phyloP scores from a whole-genome alignment of 2,888 invertebrate genomes.

The Acleris literana region DNA sequence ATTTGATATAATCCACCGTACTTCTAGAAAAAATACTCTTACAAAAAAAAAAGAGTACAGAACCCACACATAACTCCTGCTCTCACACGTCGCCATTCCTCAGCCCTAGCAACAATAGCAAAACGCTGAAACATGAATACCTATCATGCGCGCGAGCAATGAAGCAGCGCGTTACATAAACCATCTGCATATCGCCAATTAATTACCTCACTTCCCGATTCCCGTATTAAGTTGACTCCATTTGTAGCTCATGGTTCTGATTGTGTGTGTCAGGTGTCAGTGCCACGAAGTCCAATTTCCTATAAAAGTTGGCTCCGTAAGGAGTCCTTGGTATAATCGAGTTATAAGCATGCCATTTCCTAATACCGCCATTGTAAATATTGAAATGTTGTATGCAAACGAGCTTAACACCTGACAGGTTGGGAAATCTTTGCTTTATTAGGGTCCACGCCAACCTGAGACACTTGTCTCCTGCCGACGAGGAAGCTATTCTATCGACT shows the following conservation, averaged over 20 bases:
- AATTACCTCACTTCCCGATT: not conserved
- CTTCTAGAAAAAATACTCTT: not conserved
- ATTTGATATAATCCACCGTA: too few species aligned
- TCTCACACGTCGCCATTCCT: not conserved
- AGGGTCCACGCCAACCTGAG: constrained; percentile 7
- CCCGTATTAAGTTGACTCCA: too few species aligned
- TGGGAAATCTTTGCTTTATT: constrained; percentile 7
- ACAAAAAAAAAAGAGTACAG: not conserved
- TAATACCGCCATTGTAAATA: constrained; percentile 21
- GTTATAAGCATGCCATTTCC: constrained; percentile 20
- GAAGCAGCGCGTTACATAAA: constrained; percentile 17
- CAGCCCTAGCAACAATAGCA: constrained; percentile 16
- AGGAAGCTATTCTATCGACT: too few species aligned
- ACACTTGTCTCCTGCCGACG: too few species aligned
- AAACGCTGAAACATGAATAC: constrained; percentile 14
- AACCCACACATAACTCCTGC: not conserved
- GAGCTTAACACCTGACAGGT: constrained; percentile 16
- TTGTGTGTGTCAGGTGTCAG: too few species aligned
- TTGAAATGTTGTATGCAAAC: constrained; percentile 21
- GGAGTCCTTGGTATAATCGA: too few species aligned
- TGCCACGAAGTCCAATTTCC: too few species aligned
- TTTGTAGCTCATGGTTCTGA: too few species aligned
- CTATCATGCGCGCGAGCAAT: constrained; percentile 12
- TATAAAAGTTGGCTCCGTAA: too few species aligned
- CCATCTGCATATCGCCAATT: constrained; percentile 30